Evolutionary conservation across 23 tunicate genomes (phyloP), one percentile per base, ranked within the genome.

Genomic region (Oikopleura albicans): DNA sequence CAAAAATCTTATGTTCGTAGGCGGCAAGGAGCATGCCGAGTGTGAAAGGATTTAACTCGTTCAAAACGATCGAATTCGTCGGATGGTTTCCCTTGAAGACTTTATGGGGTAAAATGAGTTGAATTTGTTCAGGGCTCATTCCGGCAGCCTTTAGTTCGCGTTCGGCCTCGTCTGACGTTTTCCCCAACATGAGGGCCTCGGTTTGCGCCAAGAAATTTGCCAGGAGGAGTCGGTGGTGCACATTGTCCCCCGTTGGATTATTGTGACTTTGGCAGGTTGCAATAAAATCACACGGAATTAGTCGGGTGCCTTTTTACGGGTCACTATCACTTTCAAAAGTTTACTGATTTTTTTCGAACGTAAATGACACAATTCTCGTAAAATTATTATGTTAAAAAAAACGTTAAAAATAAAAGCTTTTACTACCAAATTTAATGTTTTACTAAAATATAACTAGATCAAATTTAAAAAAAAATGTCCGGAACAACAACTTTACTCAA

Each of bases 151-250:
- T 36, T 71, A 95, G 86, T 66, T 95, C 99, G 39, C 85, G 88
- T 28, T 75, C 56, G 41, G 94, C 99, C 40, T 88, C 87, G 1
- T 83, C 90, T 1, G 84, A 39, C 2, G 99, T 88, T 87, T 95
- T 95, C 0, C 99, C 99, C 40, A 87, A 86, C 99, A 95, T 95
- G 84, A 95, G 76, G 16, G 99, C 99, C 83, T 95, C 99, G 12
- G 99, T 95, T 86, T 95, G 99, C 12, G 99, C 99, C 0, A 95
- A 83, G 83, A 95, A 95, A 84, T 95, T 95, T 4, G 99, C 91
- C 41, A 95, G 90, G 39, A 95, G 84, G 59, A 95, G 91, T 91
- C 91, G 85, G 1, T 71, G 79, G 79, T 71, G 79, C 2, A 31
- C 4, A 31, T 29, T 4, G 35, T 71, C 79, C 2, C 79, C 79